phyloP scores from a whole-genome alignment of 2,797 vertebrate genomes.

The Stomatorhinus walkeri region DNA sequence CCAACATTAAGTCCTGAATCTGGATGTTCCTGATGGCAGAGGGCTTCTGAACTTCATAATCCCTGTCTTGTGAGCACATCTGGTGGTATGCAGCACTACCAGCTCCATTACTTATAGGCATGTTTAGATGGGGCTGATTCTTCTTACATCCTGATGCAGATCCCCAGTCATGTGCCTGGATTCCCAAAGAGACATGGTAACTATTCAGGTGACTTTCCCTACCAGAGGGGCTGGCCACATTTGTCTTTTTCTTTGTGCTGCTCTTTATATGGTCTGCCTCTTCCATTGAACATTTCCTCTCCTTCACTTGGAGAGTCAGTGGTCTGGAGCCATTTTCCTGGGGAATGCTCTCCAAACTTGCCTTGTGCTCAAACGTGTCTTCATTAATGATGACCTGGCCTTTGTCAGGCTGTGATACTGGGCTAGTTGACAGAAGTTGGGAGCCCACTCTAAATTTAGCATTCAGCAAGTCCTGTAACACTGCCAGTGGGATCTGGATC shows the following conservation, averaged over 20 bases:
- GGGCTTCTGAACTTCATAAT: not conserved
- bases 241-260: not conserved
- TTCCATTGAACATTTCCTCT: not conserved
- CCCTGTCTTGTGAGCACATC: not conserved
- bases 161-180: not conserved
- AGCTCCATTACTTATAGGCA: not conserved
- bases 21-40: not conserved
- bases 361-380: not conserved
- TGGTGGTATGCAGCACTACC: constrained; percentile 9
- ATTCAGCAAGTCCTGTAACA: constrained; percentile 54
- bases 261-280: not conserved
- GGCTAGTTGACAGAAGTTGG: not conserved
- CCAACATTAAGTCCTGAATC: not conserved
- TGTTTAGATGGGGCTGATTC: not conserved
- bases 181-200: not conserved
- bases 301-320: constrained; percentile 26
- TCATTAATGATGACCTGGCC: not conserved
- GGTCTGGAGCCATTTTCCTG: constrained; percentile 20
- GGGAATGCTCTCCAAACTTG: not conserved
- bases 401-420: not conserved
- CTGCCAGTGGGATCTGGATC: constrained; percentile 58
- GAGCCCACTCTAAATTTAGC: constrained; percentile 27
- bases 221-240: not conserved
- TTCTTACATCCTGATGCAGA: not conserved
- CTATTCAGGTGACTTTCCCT: constrained; percentile 18